These are phyloP conservation scores for Leucania comma DNA, from an alignment of 2,888 invertebrate species.

Conservation along the genomic window DNA sequence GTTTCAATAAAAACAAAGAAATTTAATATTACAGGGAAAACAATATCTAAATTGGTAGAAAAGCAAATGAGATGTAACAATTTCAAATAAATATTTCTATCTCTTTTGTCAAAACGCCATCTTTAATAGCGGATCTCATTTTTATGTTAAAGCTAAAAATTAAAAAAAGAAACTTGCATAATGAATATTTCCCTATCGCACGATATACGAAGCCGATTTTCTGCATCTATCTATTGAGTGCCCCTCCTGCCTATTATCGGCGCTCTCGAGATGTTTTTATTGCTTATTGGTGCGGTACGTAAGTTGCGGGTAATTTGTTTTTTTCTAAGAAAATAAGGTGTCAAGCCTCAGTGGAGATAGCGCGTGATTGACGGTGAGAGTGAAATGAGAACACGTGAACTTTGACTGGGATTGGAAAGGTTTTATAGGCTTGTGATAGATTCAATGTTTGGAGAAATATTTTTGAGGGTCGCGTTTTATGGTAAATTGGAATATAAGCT, in stretches of 20 bases:
- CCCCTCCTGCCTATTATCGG: conserved; percentile 15
- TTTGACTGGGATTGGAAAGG: conserved; percentile 23
- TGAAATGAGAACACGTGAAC: conserved; percentile 41
- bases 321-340: conserved; percentile 62
- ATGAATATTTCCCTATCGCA: no score
- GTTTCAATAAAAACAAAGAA: no score
- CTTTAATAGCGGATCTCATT: no score
- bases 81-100: no score
- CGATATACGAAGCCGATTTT: neutral
- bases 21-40: no score
- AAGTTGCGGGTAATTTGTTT: conserved; percentile 61
- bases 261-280: conserved; percentile 62
- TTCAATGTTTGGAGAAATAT: conserved; percentile 27
- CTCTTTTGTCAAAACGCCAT: no score
- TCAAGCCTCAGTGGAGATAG: conserved; percentile 36
- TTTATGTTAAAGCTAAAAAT: no score
- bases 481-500: conserved; percentile 19
- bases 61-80: no score
- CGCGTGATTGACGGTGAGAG: conserved; percentile 54
- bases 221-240: neutral
- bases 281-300: conserved; percentile 66
- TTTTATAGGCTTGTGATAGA: conserved; percentile 13
- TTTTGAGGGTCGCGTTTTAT: conserved; percentile 25
- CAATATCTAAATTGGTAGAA: no score
- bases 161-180: no score